Evolutionary conservation across 1,140 invertebrate genomes (phyloP).

Genomic region (Musca vetustissima): DNA sequence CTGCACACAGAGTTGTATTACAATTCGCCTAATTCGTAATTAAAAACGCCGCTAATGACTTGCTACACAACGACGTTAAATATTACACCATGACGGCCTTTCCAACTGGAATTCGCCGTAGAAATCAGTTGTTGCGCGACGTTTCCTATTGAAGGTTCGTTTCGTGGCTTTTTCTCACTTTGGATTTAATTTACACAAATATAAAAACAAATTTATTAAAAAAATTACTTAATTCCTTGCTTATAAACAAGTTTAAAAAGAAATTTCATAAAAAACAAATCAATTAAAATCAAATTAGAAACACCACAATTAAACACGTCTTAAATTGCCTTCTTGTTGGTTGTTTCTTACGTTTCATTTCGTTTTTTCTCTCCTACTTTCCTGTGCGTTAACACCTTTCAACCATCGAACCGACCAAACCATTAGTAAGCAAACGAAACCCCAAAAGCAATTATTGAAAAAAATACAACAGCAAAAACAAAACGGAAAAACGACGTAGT

Average conservation of each 20-base stretch:
- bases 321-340: slow-evolving; percentile 9
- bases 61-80: too few species aligned
- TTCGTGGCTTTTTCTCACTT: slow-evolving; percentile 20
- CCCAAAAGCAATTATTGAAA: background rate
- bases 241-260: background rate
- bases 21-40: too few species aligned
- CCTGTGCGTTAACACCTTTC: slow-evolving; percentile 15
- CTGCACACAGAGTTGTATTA: background rate
- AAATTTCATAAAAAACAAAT: background rate
- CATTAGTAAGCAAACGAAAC: slow-evolving; percentile 3
- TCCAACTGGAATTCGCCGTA: too few species aligned
- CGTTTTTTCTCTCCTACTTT: background rate
- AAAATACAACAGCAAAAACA: too few species aligned
- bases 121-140: slow-evolving; percentile 20
- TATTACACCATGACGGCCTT: too few species aligned
- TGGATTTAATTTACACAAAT: slow-evolving; percentile 6
- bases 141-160: slow-evolving; percentile 19
- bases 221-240: background rate
- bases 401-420: too few species aligned
- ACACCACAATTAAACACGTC: slow-evolving; percentile 1
- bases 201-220: background rate
- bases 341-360: background rate
- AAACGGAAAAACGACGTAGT: slow-evolving; percentile 23
- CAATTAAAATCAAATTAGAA: background rate
- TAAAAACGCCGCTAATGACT: too few species aligned